phyloP scores from a whole-genome alignment of 2,113 vertebrate species.

The Sylvia atricapilla region DNA sequence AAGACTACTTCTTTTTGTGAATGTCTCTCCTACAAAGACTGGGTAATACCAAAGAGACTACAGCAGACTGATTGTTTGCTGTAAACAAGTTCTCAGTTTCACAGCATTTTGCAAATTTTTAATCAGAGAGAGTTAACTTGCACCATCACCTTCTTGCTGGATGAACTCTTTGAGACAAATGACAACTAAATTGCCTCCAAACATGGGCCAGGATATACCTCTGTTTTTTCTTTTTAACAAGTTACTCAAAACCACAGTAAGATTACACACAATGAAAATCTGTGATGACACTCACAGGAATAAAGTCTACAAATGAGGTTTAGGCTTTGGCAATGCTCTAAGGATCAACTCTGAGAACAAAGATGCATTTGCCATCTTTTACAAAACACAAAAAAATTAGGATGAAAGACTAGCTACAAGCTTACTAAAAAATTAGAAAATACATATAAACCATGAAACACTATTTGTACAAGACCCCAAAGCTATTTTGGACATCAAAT shows the following conservation, averaged over 20 bases:
- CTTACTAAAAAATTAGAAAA: not conserved
- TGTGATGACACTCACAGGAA: not conserved
- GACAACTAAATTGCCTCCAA: not conserved
- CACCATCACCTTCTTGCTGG: not conserved
- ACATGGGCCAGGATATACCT: not conserved
- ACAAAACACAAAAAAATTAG: not conserved
- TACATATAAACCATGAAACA: rapidly evolving
- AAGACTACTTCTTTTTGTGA: not conserved
- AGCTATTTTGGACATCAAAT: not conserved
- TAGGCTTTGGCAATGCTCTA: not conserved
- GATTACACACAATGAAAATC: not conserved
- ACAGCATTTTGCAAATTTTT: not conserved
- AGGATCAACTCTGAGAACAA: not conserved
- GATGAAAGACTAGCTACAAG: not conserved
- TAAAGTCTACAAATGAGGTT: not conserved
- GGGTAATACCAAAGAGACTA: not conserved
- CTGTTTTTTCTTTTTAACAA: not conserved
- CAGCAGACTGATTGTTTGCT: not conserved
- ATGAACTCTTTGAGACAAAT: not conserved
- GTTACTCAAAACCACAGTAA: not conserved
- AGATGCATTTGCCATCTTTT: not conserved
- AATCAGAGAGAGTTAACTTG: not conserved
- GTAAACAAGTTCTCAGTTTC: not conserved
- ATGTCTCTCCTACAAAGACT: not conserved
- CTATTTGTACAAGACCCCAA: not conserved